Conservation (phyloP, 2,797 vertebrate species). For the Anguilla megastoma region DNA sequence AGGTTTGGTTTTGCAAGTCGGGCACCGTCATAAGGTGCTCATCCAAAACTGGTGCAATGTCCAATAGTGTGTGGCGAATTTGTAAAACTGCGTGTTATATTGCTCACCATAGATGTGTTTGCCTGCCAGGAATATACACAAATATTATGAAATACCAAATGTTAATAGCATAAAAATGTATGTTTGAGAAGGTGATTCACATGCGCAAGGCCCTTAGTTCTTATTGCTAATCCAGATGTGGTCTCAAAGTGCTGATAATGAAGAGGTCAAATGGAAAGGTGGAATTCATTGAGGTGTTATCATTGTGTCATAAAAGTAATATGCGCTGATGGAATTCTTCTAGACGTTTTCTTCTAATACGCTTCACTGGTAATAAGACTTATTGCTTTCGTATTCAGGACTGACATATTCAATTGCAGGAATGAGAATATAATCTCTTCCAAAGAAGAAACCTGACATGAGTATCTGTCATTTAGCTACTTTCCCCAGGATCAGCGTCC, state of each 20-base stretch:
- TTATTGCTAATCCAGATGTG: not conserved
- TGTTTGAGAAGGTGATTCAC: not conserved
- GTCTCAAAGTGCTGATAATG: not conserved
- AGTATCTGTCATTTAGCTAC: not conserved
- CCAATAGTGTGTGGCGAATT: not conserved
- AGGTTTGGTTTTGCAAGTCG: not conserved
- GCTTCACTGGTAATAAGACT: not conserved
- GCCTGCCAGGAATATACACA: not conserved
- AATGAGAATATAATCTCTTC: not conserved
- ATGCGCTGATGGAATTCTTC: not conserved
- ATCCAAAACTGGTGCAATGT: not conserved
- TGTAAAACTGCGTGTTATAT: not conserved
- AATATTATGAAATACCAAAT: not conserved
- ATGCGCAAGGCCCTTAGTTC: not conserved
- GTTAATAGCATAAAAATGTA: not conserved
- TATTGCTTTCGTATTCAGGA: not conserved
- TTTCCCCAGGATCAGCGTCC: not conserved
- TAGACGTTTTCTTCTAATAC: not conserved
- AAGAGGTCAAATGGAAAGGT: not conserved
- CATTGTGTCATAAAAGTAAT: not conserved
- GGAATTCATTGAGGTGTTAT: not conserved
- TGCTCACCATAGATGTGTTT: not conserved
- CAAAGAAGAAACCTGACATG: not conserved
- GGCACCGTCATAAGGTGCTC: not conserved
- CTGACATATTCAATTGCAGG: not conserved